These are phyloP conservation scores for Beroe ovata DNA, from an alignment of 37 sponge, comb jelly and placozoan genomes.

Conservation along the genomic window DNA sequence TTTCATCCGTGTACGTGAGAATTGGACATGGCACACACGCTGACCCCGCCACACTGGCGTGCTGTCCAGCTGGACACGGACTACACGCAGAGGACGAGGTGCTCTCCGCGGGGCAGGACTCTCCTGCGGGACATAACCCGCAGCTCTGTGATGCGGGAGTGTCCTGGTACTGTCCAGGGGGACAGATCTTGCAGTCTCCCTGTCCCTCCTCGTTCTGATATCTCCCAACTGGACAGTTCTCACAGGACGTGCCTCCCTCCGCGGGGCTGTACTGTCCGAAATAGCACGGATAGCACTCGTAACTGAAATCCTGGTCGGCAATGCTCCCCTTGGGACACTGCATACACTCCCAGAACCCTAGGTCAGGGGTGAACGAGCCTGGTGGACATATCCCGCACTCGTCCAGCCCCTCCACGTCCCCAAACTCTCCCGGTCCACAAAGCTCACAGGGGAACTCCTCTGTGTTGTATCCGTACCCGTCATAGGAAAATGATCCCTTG, in stretches of 20 bases:
- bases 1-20: background rate
- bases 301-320: background rate
- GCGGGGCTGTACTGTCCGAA: background rate
- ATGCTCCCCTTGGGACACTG: constrained; percentile 11
- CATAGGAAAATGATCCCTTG: background rate
- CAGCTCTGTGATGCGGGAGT: background rate
- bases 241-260: constrained; percentile 25
- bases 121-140: constrained; percentile 2
- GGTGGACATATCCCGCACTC: constrained; percentile 41
- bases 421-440: constrained; percentile 6
- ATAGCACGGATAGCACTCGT: background rate
- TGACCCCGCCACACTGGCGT: constrained; percentile 4
- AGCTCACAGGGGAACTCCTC: background rate
- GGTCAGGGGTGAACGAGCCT: constrained; percentile 1
- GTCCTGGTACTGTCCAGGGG: background rate
- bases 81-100: background rate
- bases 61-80: constrained; percentile 3
- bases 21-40: constrained; percentile 16
- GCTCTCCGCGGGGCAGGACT: background rate
- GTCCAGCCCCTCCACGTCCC: background rate
- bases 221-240: background rate
- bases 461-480: background rate
- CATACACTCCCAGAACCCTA: constrained; percentile 21
- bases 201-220: constrained; percentile 42
- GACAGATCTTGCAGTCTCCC: constrained; percentile 9